phyloP scores from a whole-genome alignment of 2,797 vertebrate genomes.

The Neomorphus geoffroyi region DNA sequence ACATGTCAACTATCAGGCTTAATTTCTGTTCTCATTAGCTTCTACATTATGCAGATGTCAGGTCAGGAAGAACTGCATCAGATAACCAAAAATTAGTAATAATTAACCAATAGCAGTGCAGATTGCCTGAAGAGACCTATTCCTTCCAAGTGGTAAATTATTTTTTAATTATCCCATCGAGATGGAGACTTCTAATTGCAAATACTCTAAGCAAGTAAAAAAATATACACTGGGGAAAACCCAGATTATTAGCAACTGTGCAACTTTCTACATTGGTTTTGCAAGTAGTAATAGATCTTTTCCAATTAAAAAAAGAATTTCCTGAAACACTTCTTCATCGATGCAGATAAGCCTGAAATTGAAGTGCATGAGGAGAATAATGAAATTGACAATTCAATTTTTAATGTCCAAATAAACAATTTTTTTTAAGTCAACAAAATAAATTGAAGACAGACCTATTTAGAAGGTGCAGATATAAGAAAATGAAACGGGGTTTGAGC shows the following conservation, averaged over 20 bases:
- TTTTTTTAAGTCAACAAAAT: background rate
- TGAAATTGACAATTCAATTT: slow-evolving; percentile 39
- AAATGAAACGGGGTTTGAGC: background rate
- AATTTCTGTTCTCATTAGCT: slow-evolving; percentile 64
- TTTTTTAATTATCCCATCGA: slow-evolving; percentile 57
- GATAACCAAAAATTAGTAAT: slow-evolving; percentile 58
- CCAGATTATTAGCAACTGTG: slow-evolving; percentile 43
- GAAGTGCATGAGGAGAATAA: background rate
- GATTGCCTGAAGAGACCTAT: slow-evolving; percentile 48
- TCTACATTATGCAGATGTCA: slow-evolving; percentile 61
- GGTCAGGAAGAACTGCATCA: slow-evolving; percentile 44
- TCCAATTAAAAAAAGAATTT: background rate
- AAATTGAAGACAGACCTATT: slow-evolving; percentile 21
- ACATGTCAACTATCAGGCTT: slow-evolving; percentile 28
- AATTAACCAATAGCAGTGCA: slow-evolving; percentile 47
- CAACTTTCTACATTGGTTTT: slow-evolving; percentile 27
- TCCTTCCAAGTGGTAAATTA: slow-evolving; percentile 64
- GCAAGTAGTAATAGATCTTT: slow-evolving; percentile 24
- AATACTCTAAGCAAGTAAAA: slow-evolving; percentile 47
- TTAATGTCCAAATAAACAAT: background rate
- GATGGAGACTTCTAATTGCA: slow-evolving; percentile 56
- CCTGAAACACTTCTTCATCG: background rate
- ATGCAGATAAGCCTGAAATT: slow-evolving; percentile 45
- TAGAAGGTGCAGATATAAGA: background rate
- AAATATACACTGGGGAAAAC: slow-evolving; percentile 29